Evolutionary conservation across 1,140 invertebrate species (phyloP).

Genomic region (Gonioctena quinquepunctata): DNA sequence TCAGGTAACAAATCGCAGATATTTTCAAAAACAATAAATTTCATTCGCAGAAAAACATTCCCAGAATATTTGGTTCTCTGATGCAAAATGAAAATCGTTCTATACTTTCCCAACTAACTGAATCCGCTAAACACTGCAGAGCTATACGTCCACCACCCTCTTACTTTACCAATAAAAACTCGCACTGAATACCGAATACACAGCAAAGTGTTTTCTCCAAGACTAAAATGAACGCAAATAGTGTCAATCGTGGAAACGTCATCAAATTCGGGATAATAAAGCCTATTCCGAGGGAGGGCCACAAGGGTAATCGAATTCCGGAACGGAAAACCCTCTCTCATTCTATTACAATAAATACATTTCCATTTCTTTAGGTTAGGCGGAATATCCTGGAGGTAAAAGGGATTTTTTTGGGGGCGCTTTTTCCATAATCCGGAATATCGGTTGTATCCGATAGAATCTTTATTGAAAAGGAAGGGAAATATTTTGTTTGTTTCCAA

Average conservation of each 20-base stretch:
- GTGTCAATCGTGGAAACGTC: neutral
- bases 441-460: neutral
- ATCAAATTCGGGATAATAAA: constrained; percentile 2
- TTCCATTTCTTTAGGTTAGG: neutral
- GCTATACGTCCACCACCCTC: no score
- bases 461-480: neutral
- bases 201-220: neutral
- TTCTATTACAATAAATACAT: constrained; percentile 6
- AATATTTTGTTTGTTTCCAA: neutral
- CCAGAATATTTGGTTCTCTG: no score
- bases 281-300: neutral
- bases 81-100: no score
- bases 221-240: neutral
- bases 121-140: no score
- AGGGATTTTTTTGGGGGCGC: neutral
- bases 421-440: neutral
- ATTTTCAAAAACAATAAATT: no score
- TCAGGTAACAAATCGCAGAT: no score
- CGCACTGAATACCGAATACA: neutral
- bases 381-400: neutral
- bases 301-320: neutral
- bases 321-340: neutral
- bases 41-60: no score
- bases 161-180: no score
- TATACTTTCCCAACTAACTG: no score